Percentiles rank a stretch among this genome's conserved stretches.
Evolutionary conservation across 1,140 invertebrate species (phyloP).

Genomic region (Macrobrachium nipponense): DNA sequence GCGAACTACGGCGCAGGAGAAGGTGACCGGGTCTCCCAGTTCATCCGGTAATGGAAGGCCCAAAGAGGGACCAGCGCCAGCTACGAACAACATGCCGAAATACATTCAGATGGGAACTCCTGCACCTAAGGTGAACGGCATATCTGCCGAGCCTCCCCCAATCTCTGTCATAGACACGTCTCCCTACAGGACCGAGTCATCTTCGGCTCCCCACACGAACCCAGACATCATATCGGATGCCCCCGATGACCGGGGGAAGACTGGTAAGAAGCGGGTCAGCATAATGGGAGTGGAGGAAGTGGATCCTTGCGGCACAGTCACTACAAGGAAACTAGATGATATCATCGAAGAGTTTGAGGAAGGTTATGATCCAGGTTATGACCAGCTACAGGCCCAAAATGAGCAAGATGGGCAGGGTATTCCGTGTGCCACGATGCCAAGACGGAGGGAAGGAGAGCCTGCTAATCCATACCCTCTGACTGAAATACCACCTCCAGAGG

Average conservation of each 20-base stretch:
- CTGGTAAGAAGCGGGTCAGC: slow-evolving; percentile 61
- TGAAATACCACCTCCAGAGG: slow-evolving; percentile 54
- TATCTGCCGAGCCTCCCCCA: slow-evolving; percentile 50
- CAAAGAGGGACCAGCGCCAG: slow-evolving; percentile 37
- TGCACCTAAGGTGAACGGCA: slow-evolving; percentile 61
- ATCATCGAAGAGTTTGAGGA: slow-evolving; percentile 63
- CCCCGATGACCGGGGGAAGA: slow-evolving; percentile 57
- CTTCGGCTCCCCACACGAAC: slow-evolving; percentile 53
- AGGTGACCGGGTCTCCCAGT: slow-evolving; percentile 34
- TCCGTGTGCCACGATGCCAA: slow-evolving; percentile 43
- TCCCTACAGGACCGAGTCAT: slow-evolving; percentile 55
- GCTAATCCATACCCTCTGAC: slow-evolving; percentile 60
- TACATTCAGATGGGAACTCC: slow-evolving; percentile 64
- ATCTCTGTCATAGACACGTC: slow-evolving; percentile 63
- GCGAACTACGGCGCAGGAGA: slow-evolving; percentile 35
- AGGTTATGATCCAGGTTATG: slow-evolving; percentile 51
- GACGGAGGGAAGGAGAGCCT: slow-evolving; percentile 34
- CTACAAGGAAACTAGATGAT: slow-evolving; percentile 58
- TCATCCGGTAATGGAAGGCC: slow-evolving; percentile 45
- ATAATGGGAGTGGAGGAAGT: slow-evolving; percentile 63
- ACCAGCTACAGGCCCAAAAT: slow-evolving; percentile 39
- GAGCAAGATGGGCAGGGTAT: slow-evolving; percentile 41
- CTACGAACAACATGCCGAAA: slow-evolving; percentile 60
- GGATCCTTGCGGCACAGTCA: slow-evolving; percentile 53
- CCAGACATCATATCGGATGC: slow-evolving; percentile 61